These are phyloP conservation scores for Cantharis rustica DNA, from an alignment of 2,888 invertebrate genomes.

Conservation along the genomic window DNA sequence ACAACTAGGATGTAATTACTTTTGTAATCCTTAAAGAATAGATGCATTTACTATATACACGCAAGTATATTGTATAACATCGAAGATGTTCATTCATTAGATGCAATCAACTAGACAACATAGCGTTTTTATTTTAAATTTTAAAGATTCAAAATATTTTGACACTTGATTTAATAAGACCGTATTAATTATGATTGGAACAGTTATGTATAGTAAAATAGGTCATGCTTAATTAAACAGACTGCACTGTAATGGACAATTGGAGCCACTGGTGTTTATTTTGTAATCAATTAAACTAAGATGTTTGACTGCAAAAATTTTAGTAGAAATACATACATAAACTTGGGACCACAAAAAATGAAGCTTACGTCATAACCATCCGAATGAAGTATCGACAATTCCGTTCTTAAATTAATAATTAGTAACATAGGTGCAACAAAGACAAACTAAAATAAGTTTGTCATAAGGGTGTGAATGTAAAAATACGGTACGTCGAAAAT, in stretches of 20 bases:
- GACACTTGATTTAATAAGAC: not conserved
- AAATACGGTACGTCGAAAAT: no score
- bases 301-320: not conserved
- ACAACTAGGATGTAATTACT: not conserved
- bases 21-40: not conserved
- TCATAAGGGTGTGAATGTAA: no score
- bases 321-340: not conserved
- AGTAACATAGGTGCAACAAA: no score
- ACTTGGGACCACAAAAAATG: no score
- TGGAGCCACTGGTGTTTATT: not conserved
- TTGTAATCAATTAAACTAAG: not conserved
- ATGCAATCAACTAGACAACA: not conserved
- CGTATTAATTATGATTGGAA: not conserved
- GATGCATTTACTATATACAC: not conserved
- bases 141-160: not conserved
- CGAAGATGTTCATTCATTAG: not conserved
- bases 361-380: no score
- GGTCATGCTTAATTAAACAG: not conserved
- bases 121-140: not conserved
- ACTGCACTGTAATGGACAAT: not conserved
- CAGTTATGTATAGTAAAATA: not conserved
- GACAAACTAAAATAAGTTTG: no score
- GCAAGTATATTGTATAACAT: not conserved
- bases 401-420: no score
- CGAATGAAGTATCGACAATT: no score